These are phyloP conservation scores for Eumaeus atala DNA, from an alignment of 1,140 invertebrate genomes.

Conservation along the genomic window DNA sequence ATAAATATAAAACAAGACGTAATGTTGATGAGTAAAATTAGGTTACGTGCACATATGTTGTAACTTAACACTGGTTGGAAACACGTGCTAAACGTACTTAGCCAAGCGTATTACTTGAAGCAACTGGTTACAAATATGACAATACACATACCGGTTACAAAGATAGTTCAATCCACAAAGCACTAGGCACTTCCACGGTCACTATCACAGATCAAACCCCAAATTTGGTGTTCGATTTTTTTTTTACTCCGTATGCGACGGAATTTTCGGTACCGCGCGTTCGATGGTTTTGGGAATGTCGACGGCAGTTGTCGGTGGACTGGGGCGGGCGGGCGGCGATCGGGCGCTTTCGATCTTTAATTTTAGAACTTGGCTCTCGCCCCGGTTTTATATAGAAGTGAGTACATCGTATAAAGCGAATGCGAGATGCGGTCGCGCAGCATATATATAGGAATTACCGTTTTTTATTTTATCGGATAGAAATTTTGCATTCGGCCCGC, in stretches of 20 bases:
- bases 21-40: conserved; percentile 4
- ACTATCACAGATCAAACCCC: conserved; percentile 24
- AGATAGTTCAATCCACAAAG: conserved; percentile 18
- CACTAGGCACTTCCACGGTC: conserved; percentile 13
- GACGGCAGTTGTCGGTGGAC: conserved; percentile 62
- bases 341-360: conserved; percentile 62
- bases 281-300: conserved; percentile 55
- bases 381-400: conserved; percentile 73
- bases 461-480: conserved; percentile 64
- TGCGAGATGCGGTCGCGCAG: conserved; percentile 57
- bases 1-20: conserved; percentile 11
- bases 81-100: conserved; percentile 32
- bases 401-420: conserved; percentile 71
- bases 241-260: conserved; percentile 37
- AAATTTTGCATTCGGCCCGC: conserved; percentile 51
- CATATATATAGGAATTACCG: conserved; percentile 68
- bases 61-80: conserved; percentile 49
- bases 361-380: conserved; percentile 71
- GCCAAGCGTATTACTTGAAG: conserved; percentile 18
- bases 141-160: conserved; percentile 18
- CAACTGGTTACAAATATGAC: conserved; percentile 27
- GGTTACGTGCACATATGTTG: conserved; percentile 48
- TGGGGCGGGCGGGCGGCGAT: conserved; percentile 66
- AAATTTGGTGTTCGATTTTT: conserved; percentile 43
- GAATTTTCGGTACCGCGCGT: conserved; percentile 50